These are phyloP conservation scores for Brachypteracias leptosomus DNA, from an alignment of 2,113 vertebrate species.

Conservation along the genomic window DNA sequence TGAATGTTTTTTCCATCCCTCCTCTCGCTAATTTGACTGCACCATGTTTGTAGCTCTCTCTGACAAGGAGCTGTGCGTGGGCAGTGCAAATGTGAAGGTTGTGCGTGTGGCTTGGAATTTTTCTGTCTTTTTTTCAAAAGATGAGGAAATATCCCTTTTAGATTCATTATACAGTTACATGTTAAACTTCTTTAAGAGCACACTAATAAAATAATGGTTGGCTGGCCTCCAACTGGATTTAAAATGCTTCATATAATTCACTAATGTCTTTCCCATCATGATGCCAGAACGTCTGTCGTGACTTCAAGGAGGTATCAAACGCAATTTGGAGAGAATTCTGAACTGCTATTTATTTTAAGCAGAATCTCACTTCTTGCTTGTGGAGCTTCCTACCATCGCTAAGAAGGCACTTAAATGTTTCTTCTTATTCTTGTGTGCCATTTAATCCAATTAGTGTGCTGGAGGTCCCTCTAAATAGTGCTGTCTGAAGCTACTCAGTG, in stretches of 20 bases:
- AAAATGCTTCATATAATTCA: background rate
- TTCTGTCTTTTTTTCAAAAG: background rate
- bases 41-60: background rate
- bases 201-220: background rate
- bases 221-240: background rate
- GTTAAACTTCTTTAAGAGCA: background rate
- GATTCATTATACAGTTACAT: background rate
- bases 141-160: background rate
- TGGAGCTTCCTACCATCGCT: background rate
- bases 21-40: background rate
- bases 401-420: background rate
- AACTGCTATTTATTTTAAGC: background rate
- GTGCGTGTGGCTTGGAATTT: background rate
- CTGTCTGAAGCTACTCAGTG: background rate
- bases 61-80: background rate
- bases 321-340: background rate
- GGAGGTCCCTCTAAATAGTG: background rate
- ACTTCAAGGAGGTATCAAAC: constrained; percentile 9
- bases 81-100: background rate
- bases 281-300: background rate
- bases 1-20: background rate
- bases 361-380: background rate
- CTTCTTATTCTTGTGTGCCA: background rate
- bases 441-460: background rate
- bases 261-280: background rate